These are phyloP conservation scores for Argyresthia goedartella DNA, from an alignment of 2,888 invertebrate species.

Conservation along the genomic window DNA sequence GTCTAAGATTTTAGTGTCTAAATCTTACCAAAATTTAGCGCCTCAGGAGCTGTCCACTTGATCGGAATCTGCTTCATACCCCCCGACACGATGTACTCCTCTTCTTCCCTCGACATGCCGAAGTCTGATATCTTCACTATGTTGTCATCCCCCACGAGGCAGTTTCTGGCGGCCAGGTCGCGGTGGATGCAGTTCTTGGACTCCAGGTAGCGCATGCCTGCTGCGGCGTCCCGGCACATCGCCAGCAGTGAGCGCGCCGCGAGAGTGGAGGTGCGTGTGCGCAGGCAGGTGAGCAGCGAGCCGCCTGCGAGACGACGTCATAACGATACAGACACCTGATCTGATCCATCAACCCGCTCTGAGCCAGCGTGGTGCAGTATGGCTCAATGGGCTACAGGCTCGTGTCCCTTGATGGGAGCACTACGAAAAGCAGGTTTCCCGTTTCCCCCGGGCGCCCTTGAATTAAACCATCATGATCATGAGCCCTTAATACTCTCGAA, in stretches of 20 bases:
- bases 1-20: too few species aligned
- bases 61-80: conserved; percentile 99
- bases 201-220: conserved; percentile 95
- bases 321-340: not conserved
- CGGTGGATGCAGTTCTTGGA: conserved; percentile 96
- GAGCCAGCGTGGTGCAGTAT: too few species aligned
- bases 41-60: conserved; percentile 98
- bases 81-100: conserved; percentile 96
- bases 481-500: too few species aligned
- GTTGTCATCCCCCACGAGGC: conserved; percentile 87
- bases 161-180: conserved; percentile 95
- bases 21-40: conserved; percentile 87
- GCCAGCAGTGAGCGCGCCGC: conserved; percentile 78
- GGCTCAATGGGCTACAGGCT: too few species aligned
- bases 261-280: conserved; percentile 79
- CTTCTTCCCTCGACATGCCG: conserved; percentile 97
- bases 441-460: too few species aligned
- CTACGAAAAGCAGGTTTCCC: too few species aligned
- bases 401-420: too few species aligned
- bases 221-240: conserved; percentile 95
- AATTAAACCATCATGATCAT: too few species aligned
- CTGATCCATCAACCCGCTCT: too few species aligned
- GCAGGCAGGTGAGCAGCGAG: conserved; percentile 88
- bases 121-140: conserved; percentile 97
- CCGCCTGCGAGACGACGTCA: conserved; percentile 73